Evolutionary conservation across 2,888 invertebrate genomes (phyloP).

Genomic region (Entomobrya proxima): DNA sequence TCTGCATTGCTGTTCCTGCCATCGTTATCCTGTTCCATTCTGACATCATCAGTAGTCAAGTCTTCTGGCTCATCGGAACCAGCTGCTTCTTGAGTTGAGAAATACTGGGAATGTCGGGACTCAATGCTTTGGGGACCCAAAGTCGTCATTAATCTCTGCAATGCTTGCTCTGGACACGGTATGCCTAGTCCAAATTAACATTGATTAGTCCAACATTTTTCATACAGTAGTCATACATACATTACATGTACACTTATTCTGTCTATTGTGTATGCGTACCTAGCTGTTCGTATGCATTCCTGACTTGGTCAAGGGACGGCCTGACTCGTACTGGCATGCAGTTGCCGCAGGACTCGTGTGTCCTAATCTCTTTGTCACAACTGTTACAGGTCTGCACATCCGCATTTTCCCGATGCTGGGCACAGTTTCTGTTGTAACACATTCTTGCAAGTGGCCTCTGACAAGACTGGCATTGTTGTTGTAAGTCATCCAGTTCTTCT

Average conservation of each 20-base stretch:
- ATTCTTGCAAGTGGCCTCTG: neutral
- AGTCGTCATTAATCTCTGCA: slow-evolving; percentile 61
- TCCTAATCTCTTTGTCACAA: no score
- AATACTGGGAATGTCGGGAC: neutral
- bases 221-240: no score
- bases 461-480: no score
- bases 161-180: slow-evolving; percentile 47
- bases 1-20: slow-evolving; percentile 8
- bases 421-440: no score
- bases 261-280: no score
- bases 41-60: slow-evolving; percentile 12
- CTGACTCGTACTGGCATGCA: neutral
- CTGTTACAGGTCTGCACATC: no score
- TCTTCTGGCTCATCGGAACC: neutral
- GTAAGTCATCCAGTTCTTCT: slow-evolving; percentile 44
- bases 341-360: no score
- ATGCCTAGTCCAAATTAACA: no score
- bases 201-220: no score
- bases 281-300: slow-evolving; percentile 61
- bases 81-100: neutral
- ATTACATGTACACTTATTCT: no score
- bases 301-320: slow-evolving; percentile 60
- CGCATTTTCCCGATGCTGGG: no score
- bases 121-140: slow-evolving; percentile 39
- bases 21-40: slow-evolving; percentile 23